Evolutionary conservation across 2,797 vertebrate genomes (phyloP), one percentile per base, ranked within the genome.

Genomic region (Remorina albescens): DNA sequence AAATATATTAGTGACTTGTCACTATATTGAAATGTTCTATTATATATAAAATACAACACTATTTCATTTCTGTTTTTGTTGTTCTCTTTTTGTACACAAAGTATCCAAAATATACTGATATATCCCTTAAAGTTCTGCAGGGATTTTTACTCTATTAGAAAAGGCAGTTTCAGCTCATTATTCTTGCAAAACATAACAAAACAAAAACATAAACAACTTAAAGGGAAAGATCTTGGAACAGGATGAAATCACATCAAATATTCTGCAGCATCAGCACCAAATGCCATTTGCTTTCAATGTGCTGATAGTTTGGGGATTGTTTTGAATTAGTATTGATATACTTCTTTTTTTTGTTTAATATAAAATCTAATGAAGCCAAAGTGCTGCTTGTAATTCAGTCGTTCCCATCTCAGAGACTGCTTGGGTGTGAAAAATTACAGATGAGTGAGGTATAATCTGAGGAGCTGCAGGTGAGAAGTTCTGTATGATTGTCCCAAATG

Each of bases 1-100:
- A 99, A 99, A 99, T 99, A 99, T 96, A 97, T 97, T 96, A 95
- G 93, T 94, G 96, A 96, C 96, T 95, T 93, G 93, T 95, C 95
- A 95, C 95, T 96, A 96, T 97, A 97, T 95, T 97, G 96, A 97
- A 96, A 97, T 96, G 93, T 97, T 95, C 95, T 95, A 94, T 94
- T 95, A 95, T 96, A 95, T 96, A 95, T 92, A 95, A 97, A 96
- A 98, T 97, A 97, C 97, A 98, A 97, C 93, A 96, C 95, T 95
- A 93, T 95, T 92, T 95, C 84, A 91, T 94, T 93, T 93, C 83
- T 90, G 87, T 88, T 93, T 94, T 92, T 91, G 78, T 91, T 91
- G 91, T 93, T 92, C 88, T 88, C 82, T 88, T 93, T 94, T 95
- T 95, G 87, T 94, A 95, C 88, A 94, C 91, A 94, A 94, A 93